Evolutionary conservation across 2,888 invertebrate species (phyloP), one percentile per base, ranked within the genome.

Genomic region (Lithophane leautieri): DNA sequence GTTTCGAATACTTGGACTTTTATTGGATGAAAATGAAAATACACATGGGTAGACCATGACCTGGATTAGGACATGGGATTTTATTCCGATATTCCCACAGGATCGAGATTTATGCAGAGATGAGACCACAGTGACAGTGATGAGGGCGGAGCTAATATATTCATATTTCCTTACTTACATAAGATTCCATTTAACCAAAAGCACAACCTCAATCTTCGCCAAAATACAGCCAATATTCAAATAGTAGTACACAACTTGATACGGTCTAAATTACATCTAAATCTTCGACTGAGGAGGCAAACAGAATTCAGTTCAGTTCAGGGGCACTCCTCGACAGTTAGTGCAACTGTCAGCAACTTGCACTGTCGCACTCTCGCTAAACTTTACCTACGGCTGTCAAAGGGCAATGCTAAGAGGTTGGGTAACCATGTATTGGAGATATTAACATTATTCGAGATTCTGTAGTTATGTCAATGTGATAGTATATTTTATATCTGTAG

Each of bases 341-440:
- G 44, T 67, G 56, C 61, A 77, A 73, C 86, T 86, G 84, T 81
- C 71, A 52, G 63, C 65, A 83, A 86, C 88, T 83, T 74, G 14
- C 50, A 60, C 74, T 42, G 73, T 76, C 73, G 70, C 54, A 75
- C 47, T 61, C 65, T 68, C 34, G 63, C 58, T 54, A 54, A 88
- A 88, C 85, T 86, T 86, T 82, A 63, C 47, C 40, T 52, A 56
- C 66, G 61, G 52, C 73, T 79, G 76, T 78, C 81, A 86, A 84
- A 86, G 77, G 79, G 76, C 79, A 77, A 40, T 34, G 28, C 54
- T 70, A 80, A 76, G 76, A 63, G 66, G 19, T 66, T 63, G n/a
- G 28, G 42, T 65, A 82, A 61, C 25, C 47, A 42, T 60, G 50
- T 74, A 79, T 79, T 65, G 25, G 50, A 42, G 60, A 71, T 69